Evolutionary conservation across 2,113 vertebrate species (phyloP).

Genomic region (Rhinogobius similis): DNA sequence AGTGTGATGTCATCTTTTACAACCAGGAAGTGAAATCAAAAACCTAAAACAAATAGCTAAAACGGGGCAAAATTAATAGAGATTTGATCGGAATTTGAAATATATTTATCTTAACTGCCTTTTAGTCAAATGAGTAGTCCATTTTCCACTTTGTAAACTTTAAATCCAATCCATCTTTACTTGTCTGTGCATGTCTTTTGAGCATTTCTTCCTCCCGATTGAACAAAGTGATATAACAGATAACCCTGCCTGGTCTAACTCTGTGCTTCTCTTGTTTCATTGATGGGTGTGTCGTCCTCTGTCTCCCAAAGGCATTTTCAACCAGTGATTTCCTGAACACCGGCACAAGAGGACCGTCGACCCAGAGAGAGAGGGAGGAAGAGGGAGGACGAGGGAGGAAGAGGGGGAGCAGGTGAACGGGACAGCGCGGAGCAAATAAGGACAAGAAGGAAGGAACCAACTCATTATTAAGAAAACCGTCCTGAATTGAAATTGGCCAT

Average conservation of each 20-base stretch:
- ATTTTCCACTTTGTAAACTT: too few species aligned
- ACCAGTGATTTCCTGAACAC: slow-evolving; percentile 51
- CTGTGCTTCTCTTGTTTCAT: not conserved
- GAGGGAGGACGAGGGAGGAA: not conserved
- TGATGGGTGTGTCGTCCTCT: slow-evolving; percentile 41
- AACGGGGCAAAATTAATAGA: too few species aligned
- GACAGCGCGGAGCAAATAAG: not conserved
- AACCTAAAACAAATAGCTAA: too few species aligned
- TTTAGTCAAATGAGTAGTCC: too few species aligned
- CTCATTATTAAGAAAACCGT: not conserved
- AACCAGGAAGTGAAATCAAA: too few species aligned
- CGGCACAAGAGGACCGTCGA: not conserved
- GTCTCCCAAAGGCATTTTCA: slow-evolving; percentile 33
- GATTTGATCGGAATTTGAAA: too few species aligned
- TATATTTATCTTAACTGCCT: too few species aligned
- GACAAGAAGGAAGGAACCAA: not conserved
- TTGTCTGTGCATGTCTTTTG: too few species aligned
- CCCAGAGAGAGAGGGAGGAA: not conserved
- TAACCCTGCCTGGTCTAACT: not conserved
- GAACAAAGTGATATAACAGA: not conserved
- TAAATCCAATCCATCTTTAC: not conserved
- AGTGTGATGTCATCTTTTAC: too few species aligned
- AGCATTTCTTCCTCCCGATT: not conserved
- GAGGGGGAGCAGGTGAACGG: slow-evolving; percentile 24
- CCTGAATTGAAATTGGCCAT: not conserved